Percentiles rank a stretch among this genome's conserved stretches.
Conservation (phyloP, 2,888 invertebrate species). For the Caenorhabditis sinica region DNA sequence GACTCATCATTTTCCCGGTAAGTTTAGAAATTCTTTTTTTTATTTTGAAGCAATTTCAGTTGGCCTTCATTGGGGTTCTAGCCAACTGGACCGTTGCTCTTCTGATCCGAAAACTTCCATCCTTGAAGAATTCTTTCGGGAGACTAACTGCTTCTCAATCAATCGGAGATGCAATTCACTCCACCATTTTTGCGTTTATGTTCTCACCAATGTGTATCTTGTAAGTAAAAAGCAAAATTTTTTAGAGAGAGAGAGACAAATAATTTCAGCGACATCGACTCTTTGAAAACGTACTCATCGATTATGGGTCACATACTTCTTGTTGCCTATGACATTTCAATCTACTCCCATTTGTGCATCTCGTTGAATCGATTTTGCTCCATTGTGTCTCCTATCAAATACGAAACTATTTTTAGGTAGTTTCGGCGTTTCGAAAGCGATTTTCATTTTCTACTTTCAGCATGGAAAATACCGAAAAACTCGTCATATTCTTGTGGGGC, state of each 20-base stretch:
- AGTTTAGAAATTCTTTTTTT: background rate
- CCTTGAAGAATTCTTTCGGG: conserved; percentile 72
- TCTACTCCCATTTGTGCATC: conserved; percentile 68
- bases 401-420: conserved; percentile 59
- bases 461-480: conserved; percentile 53
- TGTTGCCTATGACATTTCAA: conserved; percentile 69
- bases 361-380: conserved; percentile 69
- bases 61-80: conserved; percentile 63
- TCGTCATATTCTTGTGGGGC: conserved; percentile 61
- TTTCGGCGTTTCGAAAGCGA: background rate
- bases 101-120: conserved; percentile 61
- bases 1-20: conserved; percentile 50
- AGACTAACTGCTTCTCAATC: conserved; percentile 67
- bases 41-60: conserved; percentile 25
- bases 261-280: conserved; percentile 53
- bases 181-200: conserved; percentile 64
- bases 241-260: conserved; percentile 7
- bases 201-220: conserved; percentile 67
- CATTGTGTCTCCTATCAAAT: conserved; percentile 60
- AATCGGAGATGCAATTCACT: conserved; percentile 67
- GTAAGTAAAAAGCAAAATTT: conserved; percentile 27
- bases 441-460: conserved; percentile 37
- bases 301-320: conserved; percentile 65
- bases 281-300: conserved; percentile 49
- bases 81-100: conserved; percentile 68